Evolutionary conservation across 2,113 vertebrate species (phyloP), one percentile per base, ranked within the genome.

Genomic region (Heteronetta atricapilla): DNA sequence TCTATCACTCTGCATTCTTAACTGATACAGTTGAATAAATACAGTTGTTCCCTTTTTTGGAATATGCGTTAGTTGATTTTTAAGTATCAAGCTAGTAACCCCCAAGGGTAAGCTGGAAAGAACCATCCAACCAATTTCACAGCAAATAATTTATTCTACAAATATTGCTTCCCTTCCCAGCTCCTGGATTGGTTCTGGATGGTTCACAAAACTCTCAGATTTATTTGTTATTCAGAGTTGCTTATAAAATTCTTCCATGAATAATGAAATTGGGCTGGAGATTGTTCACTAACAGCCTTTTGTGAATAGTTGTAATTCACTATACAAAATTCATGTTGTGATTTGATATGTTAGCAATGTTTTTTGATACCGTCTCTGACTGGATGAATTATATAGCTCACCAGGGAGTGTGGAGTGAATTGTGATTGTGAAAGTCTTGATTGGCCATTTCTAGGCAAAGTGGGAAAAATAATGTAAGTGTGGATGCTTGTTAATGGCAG

Each of bases 111-210:
- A 66, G 26, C 86, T 90, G 34, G 44, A 76, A 78, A 87, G 25
- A 92, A 76, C 58, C 63, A 84, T 67, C 44, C 69, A 93, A 86
- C 29, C 42, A 40, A 89, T 87, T 92, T 82, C 55, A 62, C 55
- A 91, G 79, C 56, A 84, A 89, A 87, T 75, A 63, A 95, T 93
- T 95, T 86, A 89, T 96, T 85, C 88, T 58, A 80, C 90, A 89
- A 89, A 93, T 89, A 76, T 6, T 42, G 33, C 77, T 90, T 78
- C 63, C 72, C 67, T 83, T 79, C 72, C 73, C 66, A 84, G 92
- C 88, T 89, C 70, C 70, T 70, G 66, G 80, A 74, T 70, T 26
- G 5, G 62, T 73, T 93, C 90, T 87, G 78, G 86, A 62, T 21
- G 5, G n/a, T 38, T 92, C 92, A 92, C 74, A 89, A 82, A 92